phyloP scores from a whole-genome alignment of 1,140 invertebrate genomes.

The Campoletis sonorensis region DNA sequence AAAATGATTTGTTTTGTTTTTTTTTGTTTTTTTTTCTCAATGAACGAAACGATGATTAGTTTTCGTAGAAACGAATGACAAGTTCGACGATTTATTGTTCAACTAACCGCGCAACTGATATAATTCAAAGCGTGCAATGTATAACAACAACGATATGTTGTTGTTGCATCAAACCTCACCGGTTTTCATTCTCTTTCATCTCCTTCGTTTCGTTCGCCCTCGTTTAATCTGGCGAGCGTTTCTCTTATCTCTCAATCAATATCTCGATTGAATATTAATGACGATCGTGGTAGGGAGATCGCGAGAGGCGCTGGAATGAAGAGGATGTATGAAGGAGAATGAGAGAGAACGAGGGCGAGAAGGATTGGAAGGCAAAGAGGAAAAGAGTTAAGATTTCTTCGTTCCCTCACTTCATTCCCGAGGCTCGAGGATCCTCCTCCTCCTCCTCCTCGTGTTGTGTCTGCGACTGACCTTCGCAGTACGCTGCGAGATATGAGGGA shows the following conservation, averaged over 20 bases:
- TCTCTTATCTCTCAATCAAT: constrained; percentile 9
- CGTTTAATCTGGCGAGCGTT: neutral
- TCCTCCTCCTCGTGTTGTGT: neutral
- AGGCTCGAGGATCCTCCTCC: neutral
- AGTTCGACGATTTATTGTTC: too few relatives aligned
- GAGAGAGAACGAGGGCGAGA: neutral
- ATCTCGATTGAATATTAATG: constrained; percentile 15
- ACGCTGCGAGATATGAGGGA: neutral
- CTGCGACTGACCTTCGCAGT: neutral
- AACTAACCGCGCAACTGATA: too few relatives aligned
- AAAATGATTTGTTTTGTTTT: too few relatives aligned
- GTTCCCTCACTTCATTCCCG: neutral
- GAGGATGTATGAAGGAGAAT: too few relatives aligned
- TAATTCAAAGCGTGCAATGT: too few relatives aligned
- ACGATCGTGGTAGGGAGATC: neutral
- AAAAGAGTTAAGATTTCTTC: neutral
- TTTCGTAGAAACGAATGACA: too few relatives aligned
- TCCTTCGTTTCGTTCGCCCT: neutral
- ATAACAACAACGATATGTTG: neutral
- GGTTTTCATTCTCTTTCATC: neutral
- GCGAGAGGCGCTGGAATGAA: neutral
- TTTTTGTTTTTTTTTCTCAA: too few relatives aligned
- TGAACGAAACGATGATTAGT: too few relatives aligned
- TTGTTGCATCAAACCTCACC: neutral
- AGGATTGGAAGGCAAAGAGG: neutral